A percentile compares a stretch with the other conserved stretches of the same genome.
Conservation (phyloP, 2,113 vertebrate species). For the Larimichthys polyactis region DNA sequence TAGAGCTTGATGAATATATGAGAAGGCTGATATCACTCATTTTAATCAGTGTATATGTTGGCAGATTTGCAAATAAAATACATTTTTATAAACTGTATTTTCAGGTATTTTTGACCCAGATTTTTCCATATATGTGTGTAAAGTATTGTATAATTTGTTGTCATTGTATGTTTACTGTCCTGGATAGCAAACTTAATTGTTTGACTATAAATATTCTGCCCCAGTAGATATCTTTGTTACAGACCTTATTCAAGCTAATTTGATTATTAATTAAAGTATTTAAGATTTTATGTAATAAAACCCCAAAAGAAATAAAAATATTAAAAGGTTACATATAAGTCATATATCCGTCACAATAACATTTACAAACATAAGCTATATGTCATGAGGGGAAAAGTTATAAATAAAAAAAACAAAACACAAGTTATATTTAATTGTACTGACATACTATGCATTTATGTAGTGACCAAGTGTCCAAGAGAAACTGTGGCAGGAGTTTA, state of each 20-base stretch:
- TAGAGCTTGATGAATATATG: too few species aligned
- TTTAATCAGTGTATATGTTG: neutral
- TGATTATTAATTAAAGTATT: neutral
- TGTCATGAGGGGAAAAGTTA: neutral
- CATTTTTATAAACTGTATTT: neutral
- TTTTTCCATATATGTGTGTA: neutral
- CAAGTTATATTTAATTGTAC: neutral
- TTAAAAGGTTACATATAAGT: neutral
- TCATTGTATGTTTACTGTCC: neutral
- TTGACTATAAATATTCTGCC: neutral
- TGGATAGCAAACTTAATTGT: neutral
- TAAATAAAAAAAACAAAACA: neutral
- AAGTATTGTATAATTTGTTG: neutral
- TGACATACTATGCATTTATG: neutral
- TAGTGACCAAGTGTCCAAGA: neutral
- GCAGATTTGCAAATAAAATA: neutral
- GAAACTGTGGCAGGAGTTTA: neutral
- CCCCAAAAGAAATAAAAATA: neutral
- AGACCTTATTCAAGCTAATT: neutral
- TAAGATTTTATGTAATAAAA: neutral
- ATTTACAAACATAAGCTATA: neutral
- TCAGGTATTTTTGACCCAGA: neutral
- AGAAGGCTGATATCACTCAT: neutral
- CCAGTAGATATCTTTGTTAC: neutral
- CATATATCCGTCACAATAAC: neutral